phyloP scores from a whole-genome alignment of 1,140 invertebrate species.

The Gonatopus flavifemur region DNA sequence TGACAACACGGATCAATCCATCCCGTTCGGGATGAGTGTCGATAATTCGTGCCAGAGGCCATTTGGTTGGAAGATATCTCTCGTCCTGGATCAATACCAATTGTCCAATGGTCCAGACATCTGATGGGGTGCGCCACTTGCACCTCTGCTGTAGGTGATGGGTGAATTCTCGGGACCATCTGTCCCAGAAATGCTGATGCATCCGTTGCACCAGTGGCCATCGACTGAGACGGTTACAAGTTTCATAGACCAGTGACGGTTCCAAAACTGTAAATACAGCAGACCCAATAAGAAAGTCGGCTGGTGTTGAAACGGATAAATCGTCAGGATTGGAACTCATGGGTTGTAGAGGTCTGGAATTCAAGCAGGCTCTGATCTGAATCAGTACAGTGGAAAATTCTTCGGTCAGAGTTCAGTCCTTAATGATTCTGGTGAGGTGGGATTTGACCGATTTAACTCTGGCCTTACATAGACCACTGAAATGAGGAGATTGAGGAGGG shows the following conservation, averaged over 20 bases:
- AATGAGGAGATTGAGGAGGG: constrained; percentile 1
- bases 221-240: not conserved
- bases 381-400: constrained; percentile 2
- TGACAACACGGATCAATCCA: constrained; percentile 18
- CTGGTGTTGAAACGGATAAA: not conserved
- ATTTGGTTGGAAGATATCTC: constrained; percentile 2
- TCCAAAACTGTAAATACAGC: not conserved
- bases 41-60: constrained; percentile 21
- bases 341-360: not conserved
- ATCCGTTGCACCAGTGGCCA: not conserved
- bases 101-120: constrained; percentile 1
- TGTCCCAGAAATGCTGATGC: constrained; percentile 3
- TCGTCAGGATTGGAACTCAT: not conserved
- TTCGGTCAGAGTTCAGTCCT: constrained; percentile 1
- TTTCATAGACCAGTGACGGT: not conserved
- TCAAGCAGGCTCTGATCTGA: constrained; percentile 1
- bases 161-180: constrained; percentile 14
- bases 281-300: not conserved
- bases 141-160: constrained; percentile 10
- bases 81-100: constrained; percentile 21
- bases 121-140: constrained; percentile 7
- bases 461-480: constrained; percentile 7
- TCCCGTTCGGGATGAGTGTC: constrained; percentile 22
- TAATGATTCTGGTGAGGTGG: constrained; percentile 6
- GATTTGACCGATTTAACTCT: constrained; percentile 13